These are phyloP conservation scores for Molanna angustata DNA, from an alignment of 2,888 invertebrate species.

Conservation along the genomic window DNA sequence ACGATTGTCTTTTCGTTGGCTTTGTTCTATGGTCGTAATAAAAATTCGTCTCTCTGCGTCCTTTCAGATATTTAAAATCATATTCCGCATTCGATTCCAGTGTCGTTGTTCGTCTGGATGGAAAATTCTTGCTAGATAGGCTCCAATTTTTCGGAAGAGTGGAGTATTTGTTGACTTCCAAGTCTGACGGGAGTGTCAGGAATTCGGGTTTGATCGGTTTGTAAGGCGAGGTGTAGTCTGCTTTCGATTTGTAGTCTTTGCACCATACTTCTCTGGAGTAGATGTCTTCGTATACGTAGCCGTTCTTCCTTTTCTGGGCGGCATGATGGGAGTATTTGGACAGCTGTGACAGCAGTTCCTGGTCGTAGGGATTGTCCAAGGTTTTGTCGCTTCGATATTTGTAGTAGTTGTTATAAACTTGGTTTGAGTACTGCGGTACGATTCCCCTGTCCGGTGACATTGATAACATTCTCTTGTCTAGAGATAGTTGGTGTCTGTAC, in stretches of 20 bases:
- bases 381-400: slow-evolving; percentile 14
- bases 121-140: slow-evolving; percentile 13
- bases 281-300: slow-evolving; percentile 50
- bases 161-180: slow-evolving; percentile 43
- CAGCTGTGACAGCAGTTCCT: neutral
- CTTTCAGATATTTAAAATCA: neutral
- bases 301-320: slow-evolving; percentile 15
- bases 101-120: neutral
- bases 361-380: neutral
- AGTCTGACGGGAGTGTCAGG: slow-evolving; percentile 46
- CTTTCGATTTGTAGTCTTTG: slow-evolving; percentile 21
- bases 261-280: slow-evolving; percentile 42
- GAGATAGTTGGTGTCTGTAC: neutral
- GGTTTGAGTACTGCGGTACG: slow-evolving; percentile 3
- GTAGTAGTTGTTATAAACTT: slow-evolving; percentile 10
- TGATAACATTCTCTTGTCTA: slow-evolving; percentile 5
- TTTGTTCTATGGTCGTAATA: slow-evolving; percentile 3
- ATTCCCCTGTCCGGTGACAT: slow-evolving; percentile 26
- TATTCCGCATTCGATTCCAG: neutral
- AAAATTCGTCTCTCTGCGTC: neutral
- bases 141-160: slow-evolving; percentile 47
- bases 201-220: slow-evolving; percentile 53
- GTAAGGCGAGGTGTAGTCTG: slow-evolving; percentile 43
- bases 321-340: neutral
- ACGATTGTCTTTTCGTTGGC: slow-evolving; percentile 1